Evolutionary conservation across 35 echinoderm and acorn worm species (phyloP), one percentile per base, ranked within the genome.

Genomic region (Apostichopus californicus): DNA sequence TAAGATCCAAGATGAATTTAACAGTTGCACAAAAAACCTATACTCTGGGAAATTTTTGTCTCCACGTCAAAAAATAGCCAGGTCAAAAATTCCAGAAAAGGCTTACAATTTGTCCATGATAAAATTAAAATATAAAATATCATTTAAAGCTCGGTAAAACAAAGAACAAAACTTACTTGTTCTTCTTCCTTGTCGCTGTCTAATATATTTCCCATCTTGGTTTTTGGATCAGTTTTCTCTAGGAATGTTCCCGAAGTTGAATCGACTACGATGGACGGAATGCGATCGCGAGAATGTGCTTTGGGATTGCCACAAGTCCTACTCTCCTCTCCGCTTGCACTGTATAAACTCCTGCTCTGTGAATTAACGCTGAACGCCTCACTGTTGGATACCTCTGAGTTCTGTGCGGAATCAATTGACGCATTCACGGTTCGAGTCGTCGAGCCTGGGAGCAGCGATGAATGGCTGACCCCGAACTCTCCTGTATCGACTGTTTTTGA

Each of bases 191-290:
- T 91, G 15, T 91, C 89, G n/a, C 73, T 91, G 54, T 91, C 89
- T 9, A 91, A 59, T 57, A 91, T 60, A 68, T 91, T 91, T 79
- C 89, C 89, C 89, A 91, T 91, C 9, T 57, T 91, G 70, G 70
- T 79, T 52, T 79, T 55, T 8, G 55, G 34, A 46, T 46, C 72
- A 79, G 52, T 91, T 77, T 54, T 54, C 14, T 9, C 60, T 17
- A n/a, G 21, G 57, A 89, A 72, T 89, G 63, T 26, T 89, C 86
- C 63, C 22, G 46, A 73, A 73, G 61, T 10, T 89, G 22, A 54
- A 73, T 73, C n/a, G 25, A 52, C 57, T 34, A 55, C 64, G 15
- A 66, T 6, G 21, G 61, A 89, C 52, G 86, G 86, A 89, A 89
- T 89, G 25, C 68, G 20, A 34, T 26, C 46, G 8, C 52, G 57